These are phyloP conservation scores for Oligia strigilis DNA, from an alignment of 2,888 invertebrate genomes.

Conservation along the genomic window DNA sequence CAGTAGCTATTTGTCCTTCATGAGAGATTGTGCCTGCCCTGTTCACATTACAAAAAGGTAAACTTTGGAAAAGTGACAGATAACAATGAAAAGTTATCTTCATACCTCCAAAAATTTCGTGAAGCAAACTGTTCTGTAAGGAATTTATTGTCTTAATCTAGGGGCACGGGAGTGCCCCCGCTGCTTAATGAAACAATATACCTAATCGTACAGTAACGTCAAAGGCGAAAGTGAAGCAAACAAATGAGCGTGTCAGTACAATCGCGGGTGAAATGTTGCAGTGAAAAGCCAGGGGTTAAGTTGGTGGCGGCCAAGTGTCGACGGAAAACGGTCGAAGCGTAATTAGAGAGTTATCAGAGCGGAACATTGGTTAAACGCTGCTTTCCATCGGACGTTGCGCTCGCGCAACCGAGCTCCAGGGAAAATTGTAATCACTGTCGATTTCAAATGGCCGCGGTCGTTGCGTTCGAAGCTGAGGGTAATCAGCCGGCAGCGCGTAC, in stretches of 20 bases:
- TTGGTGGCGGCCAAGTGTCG: conserved; percentile 84
- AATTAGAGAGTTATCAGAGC: conserved; percentile 90
- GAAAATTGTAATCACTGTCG: conserved; percentile 91
- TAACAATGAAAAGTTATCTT: conserved; percentile 67
- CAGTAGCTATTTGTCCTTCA: conserved; percentile 68
- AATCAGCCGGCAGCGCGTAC: conserved; percentile 68
- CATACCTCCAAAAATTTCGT: conserved; percentile 70
- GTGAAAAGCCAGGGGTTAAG: conserved; percentile 88
- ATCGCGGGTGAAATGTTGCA: conserved; percentile 84
- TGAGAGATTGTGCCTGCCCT: conserved; percentile 68
- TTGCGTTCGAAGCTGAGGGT: conserved; percentile 81
- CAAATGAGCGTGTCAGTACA: conserved; percentile 79
- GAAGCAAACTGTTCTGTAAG: conserved; percentile 42
- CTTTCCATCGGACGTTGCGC: conserved; percentile 90
- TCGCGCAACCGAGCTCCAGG: conserved; percentile 87
- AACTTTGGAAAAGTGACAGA: conserved; percentile 38
- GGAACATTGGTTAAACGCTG: conserved; percentile 90
- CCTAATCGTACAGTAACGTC: conserved; percentile 66
- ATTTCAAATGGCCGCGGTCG: conserved; percentile 87
- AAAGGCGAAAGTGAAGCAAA: conserved; percentile 88
- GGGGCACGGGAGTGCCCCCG: too few relatives aligned
- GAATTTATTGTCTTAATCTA: conserved; percentile 65
- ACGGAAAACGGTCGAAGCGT: conserved; percentile 87
- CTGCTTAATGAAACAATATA: conserved; percentile 66
- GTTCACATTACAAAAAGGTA: conserved; percentile 40